Evolutionary conservation across 1,140 invertebrate genomes (phyloP), one percentile per base, ranked within the genome.

Genomic region (Papilio polytes): DNA sequence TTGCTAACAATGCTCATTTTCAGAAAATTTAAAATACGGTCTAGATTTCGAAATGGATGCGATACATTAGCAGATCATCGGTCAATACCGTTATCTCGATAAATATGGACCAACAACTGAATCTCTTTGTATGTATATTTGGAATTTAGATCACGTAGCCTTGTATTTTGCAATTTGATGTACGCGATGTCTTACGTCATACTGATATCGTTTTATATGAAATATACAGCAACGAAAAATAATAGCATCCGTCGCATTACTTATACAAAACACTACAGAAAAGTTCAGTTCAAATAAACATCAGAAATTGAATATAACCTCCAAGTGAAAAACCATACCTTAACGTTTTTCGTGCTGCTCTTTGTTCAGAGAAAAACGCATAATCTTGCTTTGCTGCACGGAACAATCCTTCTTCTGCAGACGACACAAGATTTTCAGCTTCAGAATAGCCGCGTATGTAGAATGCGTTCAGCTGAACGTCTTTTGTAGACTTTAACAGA

Each of bases 361-460:
- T 83, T 78, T 93, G 93, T 36, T 89, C 92, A 22, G 92, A 90
- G 74, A 94, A 94, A 78, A 94, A 94, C 2, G 93, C 93, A 53
- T 94, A 94, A 73, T 94, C 90, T 59, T 91, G 88, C 8, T 81
- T 88, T 0, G 92, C 92, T 7, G 92, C 92, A 1, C 92, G 85
- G 2, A 88, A 85, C 15, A 94, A 53, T 0, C 94, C 94, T 80
- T 94, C 92, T 72, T 92, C 92, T 0, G 90, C 87, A 15, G 92
- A 90, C 0, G 91, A 85, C 44, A 94, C 94, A 77, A 95, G 81
- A 18, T 95, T 94, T 53, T 94, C 91, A 0, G 94, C 90, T 73
- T 93, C 88, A 0, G 92, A 94, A 76, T 95, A 95, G 8, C 94
- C 94, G n/a, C 94, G 88, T 22, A 95, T 95, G 81, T 95, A 95